Evolutionary conservation across 2,888 invertebrate genomes (phyloP), one percentile per base, ranked within the genome.

Genomic region (Ditula angustiorana): DNA sequence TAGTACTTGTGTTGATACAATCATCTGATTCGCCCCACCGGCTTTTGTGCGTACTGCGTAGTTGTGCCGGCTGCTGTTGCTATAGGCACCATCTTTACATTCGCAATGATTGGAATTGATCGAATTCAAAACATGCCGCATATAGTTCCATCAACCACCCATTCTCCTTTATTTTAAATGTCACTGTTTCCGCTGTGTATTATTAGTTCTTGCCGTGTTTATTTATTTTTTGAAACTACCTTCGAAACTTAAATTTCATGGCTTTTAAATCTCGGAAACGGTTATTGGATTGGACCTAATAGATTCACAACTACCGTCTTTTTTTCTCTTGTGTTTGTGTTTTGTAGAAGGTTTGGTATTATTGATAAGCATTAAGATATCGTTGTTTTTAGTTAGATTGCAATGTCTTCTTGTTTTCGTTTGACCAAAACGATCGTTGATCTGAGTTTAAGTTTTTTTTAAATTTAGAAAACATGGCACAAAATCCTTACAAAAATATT

Each of bases 21-120:
- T 60, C 69, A 26, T 63, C 58, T 68, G 61, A 62, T 67, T 62
- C 44, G 24, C 65, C 47, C 61, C 66, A 75, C 74, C 75, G 77
- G 78, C 74, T 75, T 78, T 74, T 71, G 69, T 68, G 65, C 60
- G 37, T 70, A 70, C 71, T 82, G 79, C 80, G 79, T 78, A 81
- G 79, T 80, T 72, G 50, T 59, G 52, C 62, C 30, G 67, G 56
- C 26, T 33, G 56, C 62, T 69, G 66, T 71, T 71, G 71, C 69
- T 71, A 68, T 60, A 57, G 53, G 52, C 63, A 63, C 44, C 63
- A 57, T 33, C 50, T n/a, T n/a, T 21, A 50, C 52, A 33, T 30
- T 44, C 16, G 8, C 7, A 52, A 44, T 63, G 41, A 56, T 63
- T 57, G 47, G 13, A 33, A 23, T 21, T 35, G 21, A 35, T 35